Conservation (phyloP, 2,113 vertebrate species). For the Carlito syrichta region DNA sequence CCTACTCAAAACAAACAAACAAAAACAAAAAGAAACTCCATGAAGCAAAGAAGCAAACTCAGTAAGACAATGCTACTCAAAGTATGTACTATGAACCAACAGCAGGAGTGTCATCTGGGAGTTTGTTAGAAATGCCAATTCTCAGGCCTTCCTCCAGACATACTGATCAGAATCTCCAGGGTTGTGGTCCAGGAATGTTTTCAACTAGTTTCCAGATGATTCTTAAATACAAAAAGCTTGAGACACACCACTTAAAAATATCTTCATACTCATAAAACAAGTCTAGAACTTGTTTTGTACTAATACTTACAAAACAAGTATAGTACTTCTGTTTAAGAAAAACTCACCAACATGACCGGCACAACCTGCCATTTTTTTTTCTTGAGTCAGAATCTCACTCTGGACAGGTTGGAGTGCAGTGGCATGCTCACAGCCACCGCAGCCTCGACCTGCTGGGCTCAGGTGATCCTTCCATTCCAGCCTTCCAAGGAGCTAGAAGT, state of each 20-base stretch:
- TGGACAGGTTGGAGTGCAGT: too few relatives aligned
- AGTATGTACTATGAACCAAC: neutral
- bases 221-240: neutral
- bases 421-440: too few relatives aligned
- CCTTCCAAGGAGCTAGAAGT: too few relatives aligned
- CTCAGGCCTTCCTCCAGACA: neutral
- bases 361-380: neutral
- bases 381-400: too few relatives aligned
- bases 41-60: too few relatives aligned
- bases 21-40: too few relatives aligned
- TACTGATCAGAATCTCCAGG: neutral
- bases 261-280: neutral
- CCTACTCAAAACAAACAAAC: too few relatives aligned
- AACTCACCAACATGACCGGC: neutral
- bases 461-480: too few relatives aligned
- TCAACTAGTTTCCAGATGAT: neutral
- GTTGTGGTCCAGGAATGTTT: neutral
- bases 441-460: too few relatives aligned
- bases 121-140: neutral
- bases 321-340: neutral
- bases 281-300: too few relatives aligned
- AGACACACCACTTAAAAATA: neutral
- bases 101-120: neutral
- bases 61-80: neutral
- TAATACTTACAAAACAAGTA: too few relatives aligned